A percentile compares a stretch with the other conserved stretches of the same genome.
Conservation (phyloP, 2,797 vertebrate species). For the Tokudaia tokunoshimensis region DNA sequence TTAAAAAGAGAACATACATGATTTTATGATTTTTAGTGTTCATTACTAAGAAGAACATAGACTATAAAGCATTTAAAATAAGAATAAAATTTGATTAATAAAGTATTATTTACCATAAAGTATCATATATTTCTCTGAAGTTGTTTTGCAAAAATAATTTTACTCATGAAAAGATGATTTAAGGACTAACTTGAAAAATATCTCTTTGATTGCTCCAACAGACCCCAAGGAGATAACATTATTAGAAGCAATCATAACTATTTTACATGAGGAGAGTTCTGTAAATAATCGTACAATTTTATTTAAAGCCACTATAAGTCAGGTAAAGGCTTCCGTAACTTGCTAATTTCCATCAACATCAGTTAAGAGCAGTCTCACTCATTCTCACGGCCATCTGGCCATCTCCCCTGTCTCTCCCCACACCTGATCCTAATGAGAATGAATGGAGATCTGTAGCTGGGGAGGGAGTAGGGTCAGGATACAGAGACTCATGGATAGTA, state of each 20-base stretch:
- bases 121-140: too few relatives aligned
- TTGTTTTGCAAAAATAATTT: too few relatives aligned
- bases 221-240: too few relatives aligned
- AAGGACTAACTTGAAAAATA: too few relatives aligned
- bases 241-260: neutral
- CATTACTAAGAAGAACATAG: neutral
- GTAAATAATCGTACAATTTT: constrained; percentile 2
- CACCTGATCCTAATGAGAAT: neutral
- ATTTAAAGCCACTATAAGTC: neutral
- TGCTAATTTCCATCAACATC: neutral
- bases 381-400: too few relatives aligned
- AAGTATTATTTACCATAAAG: neutral
- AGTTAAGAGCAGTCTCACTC: neutral
- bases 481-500: neutral
- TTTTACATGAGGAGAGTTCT: constrained; percentile 29
- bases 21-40: constrained; percentile 12
- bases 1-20: neutral
- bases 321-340: neutral
- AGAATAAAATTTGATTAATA: neutral
- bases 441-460: neutral
- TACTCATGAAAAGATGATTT: too few relatives aligned
- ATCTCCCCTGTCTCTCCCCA: neutral
- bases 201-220: too few relatives aligned
- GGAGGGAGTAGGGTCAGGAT: neutral
- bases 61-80: constrained; percentile 54